Conservation (phyloP, 2,797 vertebrate genomes). For the Gambusia yucatana region DNA sequence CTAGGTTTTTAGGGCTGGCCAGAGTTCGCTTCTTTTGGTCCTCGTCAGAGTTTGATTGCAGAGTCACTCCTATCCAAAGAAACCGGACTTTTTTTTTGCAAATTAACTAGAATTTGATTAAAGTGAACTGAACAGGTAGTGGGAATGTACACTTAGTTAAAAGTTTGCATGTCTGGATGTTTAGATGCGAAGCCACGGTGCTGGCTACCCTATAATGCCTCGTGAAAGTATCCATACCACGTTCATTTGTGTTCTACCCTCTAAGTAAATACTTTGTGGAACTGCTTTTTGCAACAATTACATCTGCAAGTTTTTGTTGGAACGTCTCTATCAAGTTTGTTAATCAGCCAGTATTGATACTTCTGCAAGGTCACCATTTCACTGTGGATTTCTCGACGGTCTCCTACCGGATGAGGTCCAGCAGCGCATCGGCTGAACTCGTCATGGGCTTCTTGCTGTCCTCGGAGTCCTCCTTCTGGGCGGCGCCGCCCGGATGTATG, state of each 20-base stretch:
- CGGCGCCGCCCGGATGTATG: slow-evolving; percentile 95
- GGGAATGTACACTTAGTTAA: neutral
- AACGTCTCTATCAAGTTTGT: neutral
- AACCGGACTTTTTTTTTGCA: too few relatives aligned
- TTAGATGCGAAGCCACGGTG: neutral
- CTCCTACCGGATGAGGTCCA: slow-evolving; percentile 94
- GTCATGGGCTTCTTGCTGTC: slow-evolving; percentile 93
- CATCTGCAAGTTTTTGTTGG: neutral
- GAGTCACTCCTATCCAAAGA: too few relatives aligned
- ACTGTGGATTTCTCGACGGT: neutral
- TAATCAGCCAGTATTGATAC: neutral
- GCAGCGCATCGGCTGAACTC: slow-evolving; percentile 95
- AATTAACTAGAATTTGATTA: too few relatives aligned
- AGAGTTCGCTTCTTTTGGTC: too few relatives aligned
- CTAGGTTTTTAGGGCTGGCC: too few relatives aligned
- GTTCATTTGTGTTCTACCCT: neutral
- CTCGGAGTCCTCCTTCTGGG: slow-evolving; percentile 92
- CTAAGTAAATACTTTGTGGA: neutral
- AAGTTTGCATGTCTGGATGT: neutral
- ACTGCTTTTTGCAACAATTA: neutral
- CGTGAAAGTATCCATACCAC: too few relatives aligned
- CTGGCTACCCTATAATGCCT: neutral
- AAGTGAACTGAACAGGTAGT: too few relatives aligned
- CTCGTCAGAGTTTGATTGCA: too few relatives aligned
- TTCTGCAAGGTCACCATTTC: neutral